Base-by-base conservation (phyloP, 1,140 invertebrate species). In the Trachymyrmex cornetzi region DNA sequence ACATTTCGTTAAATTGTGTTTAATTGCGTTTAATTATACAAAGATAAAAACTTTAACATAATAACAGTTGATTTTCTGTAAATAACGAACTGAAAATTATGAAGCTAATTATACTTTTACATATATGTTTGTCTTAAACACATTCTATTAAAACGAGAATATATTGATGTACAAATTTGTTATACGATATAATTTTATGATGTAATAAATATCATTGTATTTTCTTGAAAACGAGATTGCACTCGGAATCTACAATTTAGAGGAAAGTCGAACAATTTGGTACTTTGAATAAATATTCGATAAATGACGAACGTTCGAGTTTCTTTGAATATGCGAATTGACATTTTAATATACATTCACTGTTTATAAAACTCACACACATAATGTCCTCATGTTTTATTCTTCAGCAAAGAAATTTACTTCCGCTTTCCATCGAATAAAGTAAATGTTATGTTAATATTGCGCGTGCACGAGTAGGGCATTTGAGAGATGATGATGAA, bases 381-480 rank as follows among this genome's bases (percentile, higher is more conserved):
- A 34, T 3, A 61, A 74, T 34, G 55, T 75, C n/a, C 38, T 84
- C 80, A 84, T 84, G 80, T 57, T 74, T 84, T 84, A 84, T 84
- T 84, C 55, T 44, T 44, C 30, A 50, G 53, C 14, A 27, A 53
- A 59, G 55, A 59, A 24, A 80, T 48, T 67, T 80, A 48, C 55
- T 84, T 74, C 24, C 69, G 38, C 59, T 84, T 84, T 50, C 44
- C 69, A 75, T 27, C 80, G 57, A 63, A 34, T 61, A 75, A 75
- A 61, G 55, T 84, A 75, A 84, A 84, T 74, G 69, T 84, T 75
- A 84, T 61, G 69, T 75, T 75, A 84, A 84, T 75, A 75, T 74
- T 19, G 24, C 38, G 67, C 24, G 38, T 19, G 66, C 34, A 44
- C 66, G 66, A 34, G 19, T 38, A 59, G 14, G 38, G n/a, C 55